A percentile compares a stretch with the other conserved stretches of the same genome.
These are phyloP conservation scores for Drosophila novamexicana DNA, from an alignment of 1,140 invertebrate genomes.

Conservation along the genomic window DNA sequence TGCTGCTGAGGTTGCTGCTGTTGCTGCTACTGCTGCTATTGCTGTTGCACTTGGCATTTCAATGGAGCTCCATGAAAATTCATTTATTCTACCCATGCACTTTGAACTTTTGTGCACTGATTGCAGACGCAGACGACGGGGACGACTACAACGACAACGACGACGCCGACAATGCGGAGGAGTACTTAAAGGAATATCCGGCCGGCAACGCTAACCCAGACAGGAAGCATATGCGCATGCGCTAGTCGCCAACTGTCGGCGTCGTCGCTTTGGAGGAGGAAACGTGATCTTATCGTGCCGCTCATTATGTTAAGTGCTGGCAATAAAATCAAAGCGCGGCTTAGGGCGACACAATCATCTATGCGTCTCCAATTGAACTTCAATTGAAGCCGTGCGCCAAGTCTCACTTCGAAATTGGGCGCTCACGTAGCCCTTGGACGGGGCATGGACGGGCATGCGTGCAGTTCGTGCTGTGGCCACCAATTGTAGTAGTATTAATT, in stretches of 20 bases:
- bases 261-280: slow-evolving; percentile 48
- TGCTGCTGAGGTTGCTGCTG: not conserved
- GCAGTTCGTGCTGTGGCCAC: slow-evolving; percentile 51
- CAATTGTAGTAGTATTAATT: slow-evolving; percentile 47
- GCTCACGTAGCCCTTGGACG: slow-evolving; percentile 46
- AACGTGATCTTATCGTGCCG: slow-evolving; percentile 75
- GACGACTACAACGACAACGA: too few species aligned
- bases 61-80: slow-evolving; percentile 44
- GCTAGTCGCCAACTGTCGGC: slow-evolving; percentile 54
- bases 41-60: slow-evolving; percentile 61
- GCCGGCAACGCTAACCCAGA: slow-evolving; percentile 38
- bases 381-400: slow-evolving; percentile 70
- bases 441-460: slow-evolving; percentile 10
- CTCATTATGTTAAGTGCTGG: slow-evolving; percentile 81
- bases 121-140: slow-evolving; percentile 44
- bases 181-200: slow-evolving; percentile 78
- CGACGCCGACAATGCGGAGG: slow-evolving; percentile 37
- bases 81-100: slow-evolving; percentile 59
- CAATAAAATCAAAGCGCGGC: slow-evolving; percentile 77
- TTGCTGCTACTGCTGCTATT: not conserved
- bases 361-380: slow-evolving; percentile 60
- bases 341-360: slow-evolving; percentile 55
- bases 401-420: slow-evolving; percentile 14
- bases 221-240: slow-evolving; percentile 80
- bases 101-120: slow-evolving; percentile 76